Evolutionary conservation across 2,888 invertebrate genomes (phyloP).

Genomic region (Leptopilina syphax): DNA sequence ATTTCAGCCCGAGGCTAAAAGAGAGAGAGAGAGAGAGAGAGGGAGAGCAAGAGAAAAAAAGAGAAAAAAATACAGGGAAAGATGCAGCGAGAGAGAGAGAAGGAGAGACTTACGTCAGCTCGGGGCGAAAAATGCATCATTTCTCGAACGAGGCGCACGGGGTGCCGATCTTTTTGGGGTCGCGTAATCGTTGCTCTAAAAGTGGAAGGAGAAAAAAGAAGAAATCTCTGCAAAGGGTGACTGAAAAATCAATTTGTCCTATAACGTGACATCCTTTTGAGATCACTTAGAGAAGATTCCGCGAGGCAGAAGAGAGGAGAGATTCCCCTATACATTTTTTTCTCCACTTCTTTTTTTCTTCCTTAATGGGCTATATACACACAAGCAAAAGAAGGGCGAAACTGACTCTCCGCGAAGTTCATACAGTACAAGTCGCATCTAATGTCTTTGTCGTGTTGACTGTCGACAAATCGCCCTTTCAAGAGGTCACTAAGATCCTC

Average conservation of each 20-base stretch:
- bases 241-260: slow-evolving; percentile 71
- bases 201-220: slow-evolving; percentile 42
- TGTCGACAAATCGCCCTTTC: slow-evolving; percentile 74
- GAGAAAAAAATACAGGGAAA: too few species aligned
- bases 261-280: slow-evolving; percentile 68
- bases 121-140: slow-evolving; percentile 52
- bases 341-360: slow-evolving; percentile 44
- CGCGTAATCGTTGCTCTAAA: slow-evolving; percentile 33
- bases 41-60: too few species aligned
- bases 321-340: slow-evolving; percentile 27
- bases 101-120: not conserved
- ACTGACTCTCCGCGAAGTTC: slow-evolving; percentile 32
- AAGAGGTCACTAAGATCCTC: slow-evolving; percentile 47
- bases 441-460: slow-evolving; percentile 76
- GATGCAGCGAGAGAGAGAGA: too few species aligned
- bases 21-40: too few species aligned
- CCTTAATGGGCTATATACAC: slow-evolving; percentile 63
- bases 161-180: slow-evolving; percentile 33
- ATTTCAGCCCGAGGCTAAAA: slow-evolving; percentile 46
- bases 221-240: slow-evolving; percentile 53
- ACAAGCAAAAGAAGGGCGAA: not conserved
- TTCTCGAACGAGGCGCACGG: not conserved
- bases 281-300: slow-evolving; percentile 70
- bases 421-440: slow-evolving; percentile 54
- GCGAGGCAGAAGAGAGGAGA: slow-evolving; percentile 55